Evolutionary conservation across 2,888 invertebrate genomes (phyloP).

Genomic region (Eudemis profundana): DNA sequence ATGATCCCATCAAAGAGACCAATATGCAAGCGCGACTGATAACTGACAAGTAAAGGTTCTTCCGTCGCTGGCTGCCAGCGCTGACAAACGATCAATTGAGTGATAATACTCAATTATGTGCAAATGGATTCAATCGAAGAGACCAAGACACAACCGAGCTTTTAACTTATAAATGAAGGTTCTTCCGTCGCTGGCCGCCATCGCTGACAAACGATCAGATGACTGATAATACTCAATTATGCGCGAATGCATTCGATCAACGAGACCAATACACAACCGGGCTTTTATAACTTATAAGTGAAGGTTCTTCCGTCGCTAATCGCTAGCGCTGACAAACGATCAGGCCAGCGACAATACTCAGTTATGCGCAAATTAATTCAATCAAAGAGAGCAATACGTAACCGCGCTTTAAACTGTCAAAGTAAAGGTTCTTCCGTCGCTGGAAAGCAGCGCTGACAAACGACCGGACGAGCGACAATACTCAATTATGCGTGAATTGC

Average conservation of each 20-base stretch:
- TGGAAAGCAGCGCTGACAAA: conserved; percentile 21
- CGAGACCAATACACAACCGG: no score
- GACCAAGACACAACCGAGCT: no score
- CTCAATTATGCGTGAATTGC: conserved; percentile 31
- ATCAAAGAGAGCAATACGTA: no score
- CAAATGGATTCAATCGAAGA: no score
- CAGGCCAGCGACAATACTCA: conserved; percentile 34
- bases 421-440: not conserved
- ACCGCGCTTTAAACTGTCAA: not conserved
- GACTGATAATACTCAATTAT: conserved; percentile 35
- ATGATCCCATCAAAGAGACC: no score
- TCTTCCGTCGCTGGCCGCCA: not conserved
- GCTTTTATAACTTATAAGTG: not conserved
- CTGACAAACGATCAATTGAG: no score
- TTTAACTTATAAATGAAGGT: no score
- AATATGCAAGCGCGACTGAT: no score
- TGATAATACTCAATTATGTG: no score
- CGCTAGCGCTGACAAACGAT: conserved; percentile 17
- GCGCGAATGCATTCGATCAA: not conserved
- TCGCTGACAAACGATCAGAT: no score
- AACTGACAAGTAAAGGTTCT: no score
- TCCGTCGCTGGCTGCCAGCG: no score
- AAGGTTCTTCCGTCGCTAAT: not conserved
- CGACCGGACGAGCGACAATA: conserved; percentile 33
- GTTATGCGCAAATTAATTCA: conserved; percentile 9